Evolutionary conservation across 2,797 vertebrate species (phyloP).

Genomic region (Oreochromis grahami): DNA sequence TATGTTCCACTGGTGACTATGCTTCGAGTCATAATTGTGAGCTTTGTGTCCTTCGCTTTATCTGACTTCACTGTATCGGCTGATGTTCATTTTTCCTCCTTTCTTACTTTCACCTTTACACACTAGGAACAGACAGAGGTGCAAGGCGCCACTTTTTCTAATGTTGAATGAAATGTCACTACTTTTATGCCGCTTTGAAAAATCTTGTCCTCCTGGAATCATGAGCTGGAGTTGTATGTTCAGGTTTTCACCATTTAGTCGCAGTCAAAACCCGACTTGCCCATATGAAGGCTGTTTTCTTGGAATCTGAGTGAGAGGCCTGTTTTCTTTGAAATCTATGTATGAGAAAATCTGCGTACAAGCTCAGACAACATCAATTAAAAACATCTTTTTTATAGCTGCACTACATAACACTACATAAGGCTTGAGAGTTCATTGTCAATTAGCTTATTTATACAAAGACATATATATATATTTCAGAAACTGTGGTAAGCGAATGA

Average conservation of each 20-base stretch:
- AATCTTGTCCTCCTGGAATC: not conserved
- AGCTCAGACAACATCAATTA: not conserved
- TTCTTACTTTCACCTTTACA: not conserved
- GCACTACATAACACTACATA: not conserved
- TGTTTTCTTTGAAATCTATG: not conserved
- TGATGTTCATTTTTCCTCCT: not conserved
- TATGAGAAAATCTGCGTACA: not conserved
- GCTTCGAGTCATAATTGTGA: not conserved
- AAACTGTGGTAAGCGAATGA: not conserved
- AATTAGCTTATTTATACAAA: not conserved
- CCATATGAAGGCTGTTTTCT: not conserved
- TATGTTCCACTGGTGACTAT: not conserved
- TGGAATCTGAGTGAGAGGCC: not conserved
- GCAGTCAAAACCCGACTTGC: not conserved
- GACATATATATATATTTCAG: not conserved
- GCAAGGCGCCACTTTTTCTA: not conserved
- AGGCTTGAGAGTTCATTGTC: not conserved
- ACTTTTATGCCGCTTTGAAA: not conserved
- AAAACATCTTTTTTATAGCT: not conserved
- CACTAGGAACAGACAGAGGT: fast-evolving
- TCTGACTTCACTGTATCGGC: not conserved
- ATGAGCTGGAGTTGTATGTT: not conserved
- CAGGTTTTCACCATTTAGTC: not conserved
- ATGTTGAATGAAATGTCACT: not conserved
- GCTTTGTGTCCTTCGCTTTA: not conserved